Percentiles rank a stretch among this genome's conserved stretches.
Conservation (phyloP, 1,140 invertebrate genomes). For the Myzus persicae region DNA sequence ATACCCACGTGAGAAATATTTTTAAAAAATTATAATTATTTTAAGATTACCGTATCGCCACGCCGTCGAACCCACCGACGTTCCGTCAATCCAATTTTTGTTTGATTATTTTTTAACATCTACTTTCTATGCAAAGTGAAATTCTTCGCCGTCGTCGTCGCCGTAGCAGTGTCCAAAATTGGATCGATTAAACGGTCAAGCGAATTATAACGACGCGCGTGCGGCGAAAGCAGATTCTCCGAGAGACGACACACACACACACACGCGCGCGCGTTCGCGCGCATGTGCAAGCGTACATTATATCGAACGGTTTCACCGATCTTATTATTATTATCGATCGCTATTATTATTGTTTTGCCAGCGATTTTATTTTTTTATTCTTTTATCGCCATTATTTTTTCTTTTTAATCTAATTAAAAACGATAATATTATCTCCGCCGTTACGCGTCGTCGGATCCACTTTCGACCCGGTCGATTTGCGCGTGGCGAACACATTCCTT, state of each 20-base stretch:
- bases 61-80: background rate
- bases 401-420: slow-evolving; percentile 38
- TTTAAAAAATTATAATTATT: background rate
- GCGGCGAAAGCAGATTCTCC: slow-evolving; percentile 23
- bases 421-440: slow-evolving; percentile 22
- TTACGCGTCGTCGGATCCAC: slow-evolving; percentile 14
- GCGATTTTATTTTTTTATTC: background rate
- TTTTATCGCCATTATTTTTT: slow-evolving; percentile 29
- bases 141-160: background rate
- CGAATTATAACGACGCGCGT: slow-evolving; percentile 13
- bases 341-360: background rate
- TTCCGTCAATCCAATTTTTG: slow-evolving; percentile 12
- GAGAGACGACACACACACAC: background rate
- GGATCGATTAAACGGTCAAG: slow-evolving; percentile 49
- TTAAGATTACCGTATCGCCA: background rate
- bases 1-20: background rate
- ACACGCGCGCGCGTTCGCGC: background rate
- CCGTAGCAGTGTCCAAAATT: slow-evolving; percentile 36
- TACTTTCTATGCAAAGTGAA: slow-evolving; percentile 55
- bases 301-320: slow-evolving; percentile 37
- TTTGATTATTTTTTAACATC: background rate
- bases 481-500: slow-evolving; percentile 29
- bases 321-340: background rate
- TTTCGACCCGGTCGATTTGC: slow-evolving; percentile 34
- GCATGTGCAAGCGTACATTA: background rate